Evolutionary conservation across 2,797 vertebrate genomes (phyloP).

Genomic region (Eulemur rubriventer): DNA sequence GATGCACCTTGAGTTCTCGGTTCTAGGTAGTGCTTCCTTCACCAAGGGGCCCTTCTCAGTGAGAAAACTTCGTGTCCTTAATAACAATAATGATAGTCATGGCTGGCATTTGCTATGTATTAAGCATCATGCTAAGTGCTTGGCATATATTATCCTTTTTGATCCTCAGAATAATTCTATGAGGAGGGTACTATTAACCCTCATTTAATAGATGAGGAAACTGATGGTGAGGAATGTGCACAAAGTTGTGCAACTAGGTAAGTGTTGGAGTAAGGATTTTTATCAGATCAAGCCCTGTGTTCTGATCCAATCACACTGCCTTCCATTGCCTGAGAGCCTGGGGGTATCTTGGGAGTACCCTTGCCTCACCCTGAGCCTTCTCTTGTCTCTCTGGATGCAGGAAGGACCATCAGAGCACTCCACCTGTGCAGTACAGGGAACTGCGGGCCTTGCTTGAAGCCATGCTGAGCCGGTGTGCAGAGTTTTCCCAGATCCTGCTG

Average conservation of each 20-base stretch:
- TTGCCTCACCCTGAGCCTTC: background rate
- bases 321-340: background rate
- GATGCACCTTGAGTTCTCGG: background rate
- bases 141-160: background rate
- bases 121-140: background rate
- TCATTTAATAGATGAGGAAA: background rate
- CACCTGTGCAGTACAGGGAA: slow-evolving; percentile 90
- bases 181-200: background rate
- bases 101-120: background rate
- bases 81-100: background rate
- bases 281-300: background rate
- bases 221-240: background rate
- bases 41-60: background rate
- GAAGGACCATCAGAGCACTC: slow-evolving; percentile 91
- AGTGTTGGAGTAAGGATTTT: background rate
- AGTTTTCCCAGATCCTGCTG: slow-evolving; percentile 83
- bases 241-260: background rate
- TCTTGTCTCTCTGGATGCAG: slow-evolving; percentile 82
- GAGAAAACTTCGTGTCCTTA: slow-evolving; percentile 3
- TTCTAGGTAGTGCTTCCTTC: background rate
- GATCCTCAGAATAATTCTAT: background rate
- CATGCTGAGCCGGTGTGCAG: slow-evolving; percentile 87
- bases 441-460: slow-evolving; percentile 88
- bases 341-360: background rate
- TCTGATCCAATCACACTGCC: background rate